These are phyloP conservation scores for Hylia prasina DNA, from an alignment of 2,113 vertebrate species.

Conservation along the genomic window DNA sequence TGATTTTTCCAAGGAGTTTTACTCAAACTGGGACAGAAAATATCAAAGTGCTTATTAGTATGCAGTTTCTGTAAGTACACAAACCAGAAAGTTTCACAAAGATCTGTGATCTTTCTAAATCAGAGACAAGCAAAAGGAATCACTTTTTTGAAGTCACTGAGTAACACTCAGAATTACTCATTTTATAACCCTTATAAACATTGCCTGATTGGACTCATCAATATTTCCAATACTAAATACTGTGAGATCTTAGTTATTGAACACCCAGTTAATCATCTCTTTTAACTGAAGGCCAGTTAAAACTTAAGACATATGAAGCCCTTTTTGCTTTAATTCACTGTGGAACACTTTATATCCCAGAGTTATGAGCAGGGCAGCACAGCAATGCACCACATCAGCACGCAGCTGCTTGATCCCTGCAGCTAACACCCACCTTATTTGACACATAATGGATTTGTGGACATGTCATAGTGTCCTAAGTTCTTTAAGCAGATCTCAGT, in stretches of 20 bases:
- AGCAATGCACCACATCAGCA: background rate
- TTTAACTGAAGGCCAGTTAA: background rate
- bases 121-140: background rate
- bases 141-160: background rate
- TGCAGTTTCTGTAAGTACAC: background rate
- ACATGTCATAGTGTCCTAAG: no score
- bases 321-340: background rate
- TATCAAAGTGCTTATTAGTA: background rate
- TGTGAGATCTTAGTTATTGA: background rate
- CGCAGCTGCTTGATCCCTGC: background rate
- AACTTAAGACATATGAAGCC: background rate
- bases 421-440: background rate
- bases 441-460: background rate
- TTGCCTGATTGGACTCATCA: background rate
- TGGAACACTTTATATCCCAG: background rate
- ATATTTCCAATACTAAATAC: background rate
- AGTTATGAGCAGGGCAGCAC: background rate
- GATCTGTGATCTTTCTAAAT: background rate
- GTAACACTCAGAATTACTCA: background rate
- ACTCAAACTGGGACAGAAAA: background rate
- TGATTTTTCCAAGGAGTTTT: background rate
- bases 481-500: background rate
- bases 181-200: background rate
- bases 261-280: background rate
- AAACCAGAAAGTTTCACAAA: background rate